Base-by-base conservation (phyloP, 2,888 invertebrate genomes). In the Myopa tessellatipennis region DNA sequence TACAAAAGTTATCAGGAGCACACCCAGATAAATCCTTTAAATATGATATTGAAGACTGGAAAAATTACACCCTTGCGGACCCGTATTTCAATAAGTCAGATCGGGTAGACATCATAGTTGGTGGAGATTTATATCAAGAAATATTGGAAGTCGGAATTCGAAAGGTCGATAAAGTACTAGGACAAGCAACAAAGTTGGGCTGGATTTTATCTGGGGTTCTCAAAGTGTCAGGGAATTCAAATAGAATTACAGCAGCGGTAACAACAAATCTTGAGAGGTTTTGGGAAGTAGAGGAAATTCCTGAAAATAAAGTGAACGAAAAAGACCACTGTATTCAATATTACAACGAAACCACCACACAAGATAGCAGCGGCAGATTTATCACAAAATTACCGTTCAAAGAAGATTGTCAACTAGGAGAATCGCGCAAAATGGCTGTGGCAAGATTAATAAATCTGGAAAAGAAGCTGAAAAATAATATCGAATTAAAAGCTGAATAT, bases 101-200 rank as follows among this genome's bases (percentile, higher is more conserved):
- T 61, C 45, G 78, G 40, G 74, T 79, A 45, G 79, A 78, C 14
- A 68, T 79, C 6, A 55, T 79, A 4, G 45, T 18, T 36, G 26
- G 3, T 36, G 58, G 26, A 26, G 26, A 26, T 26, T 26, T 26
- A 26, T 26, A 26, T 26, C 26, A 26, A 26, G 26, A 26, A 10
- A 72, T 78, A 7, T 52, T 72, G 52, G 60, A 72, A 72, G 40
- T 52, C 50, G 72, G 55, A 55, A 55, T 55, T 55, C 10, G 55
- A 55, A 55, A 55, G 55, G 55, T 55, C 55, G 55, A 55, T 16
- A 55, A 55, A 55, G 55, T 55, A 14, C 55, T 55, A 16, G 55
- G 55, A 16, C 55, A 55, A 55, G 67, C 73, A 12, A 77, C 78
- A 26, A 26, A 26, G 26, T 26, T 26, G 26, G 26, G 26, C 26